Base-by-base conservation (phyloP, 2,113 vertebrate genomes). In the Alligator mississippiensis region DNA sequence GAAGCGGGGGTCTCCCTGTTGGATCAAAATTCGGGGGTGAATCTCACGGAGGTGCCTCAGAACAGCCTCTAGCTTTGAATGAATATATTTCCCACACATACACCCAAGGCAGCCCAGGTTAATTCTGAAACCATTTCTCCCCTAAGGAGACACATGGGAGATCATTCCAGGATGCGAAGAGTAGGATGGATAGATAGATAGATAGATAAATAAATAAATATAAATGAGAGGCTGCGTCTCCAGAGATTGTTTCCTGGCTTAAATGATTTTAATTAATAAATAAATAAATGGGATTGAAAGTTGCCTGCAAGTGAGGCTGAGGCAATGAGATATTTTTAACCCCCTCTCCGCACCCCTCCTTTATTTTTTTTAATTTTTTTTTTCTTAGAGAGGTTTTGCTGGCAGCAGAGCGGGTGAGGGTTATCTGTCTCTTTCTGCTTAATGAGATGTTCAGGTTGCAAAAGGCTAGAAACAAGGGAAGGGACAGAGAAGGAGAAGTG, bases 231-330 rank as follows among this genome's bases (percentile, higher is more conserved):
- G 90, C 87, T 79, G 24, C 1, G 2, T 95, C 96, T 97, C 94
- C 66, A 47, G 90, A 97, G 96, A 94, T 92, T 87, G 84, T 97
- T 97, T 95, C 90, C 14, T 97, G 94, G 94, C 96, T 97, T 96
- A 95, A 96, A 96, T 93, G 1, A 94, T 97, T 97, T 96, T 97
- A 97, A 97, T 98, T 90, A 98, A 97, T 97, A 97, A 97, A 92
- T 95, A 98, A 97, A 97, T 97, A 98, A 97, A 97, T 97, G 91
- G 24, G 68, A 84, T 78, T 87, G 89, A 96, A 94, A 87, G 72
- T 93, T 97, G 94, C 93, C 93, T 2, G 0, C 38, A 87, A 97
- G 93, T 93, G 90, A 90, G 79, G 14, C n/a, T 78, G 76, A 93
- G 77, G 27, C 90, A 92, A 72, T 87, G 81, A 83, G 79, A 91